phyloP scores from a whole-genome alignment of 2,888 invertebrate species.

The Ptychoptera albimana region DNA sequence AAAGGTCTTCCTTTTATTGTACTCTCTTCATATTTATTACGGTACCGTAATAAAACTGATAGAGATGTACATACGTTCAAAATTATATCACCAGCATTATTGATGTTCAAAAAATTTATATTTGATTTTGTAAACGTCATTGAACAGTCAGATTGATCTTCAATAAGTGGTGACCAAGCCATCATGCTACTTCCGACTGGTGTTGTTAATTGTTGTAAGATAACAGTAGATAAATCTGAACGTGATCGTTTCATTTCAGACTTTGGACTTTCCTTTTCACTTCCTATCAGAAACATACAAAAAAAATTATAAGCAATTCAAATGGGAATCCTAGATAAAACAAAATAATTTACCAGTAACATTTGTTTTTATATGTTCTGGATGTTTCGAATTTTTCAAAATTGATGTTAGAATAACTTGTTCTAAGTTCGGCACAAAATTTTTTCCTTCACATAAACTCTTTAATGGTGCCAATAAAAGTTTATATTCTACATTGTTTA shows the following conservation, averaged over 20 bases:
- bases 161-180: conserved; percentile 31
- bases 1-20: conserved; percentile 44
- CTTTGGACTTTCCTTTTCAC: conserved; percentile 42
- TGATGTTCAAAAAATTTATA: conserved; percentile 56
- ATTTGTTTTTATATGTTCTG: conserved; percentile 34
- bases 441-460: conserved; percentile 50
- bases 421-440: conserved; percentile 57
- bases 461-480: conserved; percentile 53
- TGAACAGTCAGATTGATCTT: conserved; percentile 30
- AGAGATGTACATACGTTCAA: conserved; percentile 68
- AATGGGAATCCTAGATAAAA: conserved; percentile 3
- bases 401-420: conserved; percentile 58
- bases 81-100: conserved; percentile 67
- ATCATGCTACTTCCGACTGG: conserved; percentile 41
- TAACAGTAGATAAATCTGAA: conserved; percentile 51
- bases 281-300: conserved; percentile 19
- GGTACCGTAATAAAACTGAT: conserved; percentile 40
- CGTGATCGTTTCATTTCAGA: conserved; percentile 39
- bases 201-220: conserved; percentile 56
- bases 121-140: conserved; percentile 60
- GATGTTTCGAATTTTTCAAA: conserved; percentile 58
- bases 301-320: conserved; percentile 5
- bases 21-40: conserved; percentile 34
- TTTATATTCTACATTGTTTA: conserved; percentile 30
- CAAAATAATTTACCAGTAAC: conserved; percentile 21